phyloP scores from a whole-genome alignment of 2,113 vertebrate genomes.

The Prietella phreatophila region DNA sequence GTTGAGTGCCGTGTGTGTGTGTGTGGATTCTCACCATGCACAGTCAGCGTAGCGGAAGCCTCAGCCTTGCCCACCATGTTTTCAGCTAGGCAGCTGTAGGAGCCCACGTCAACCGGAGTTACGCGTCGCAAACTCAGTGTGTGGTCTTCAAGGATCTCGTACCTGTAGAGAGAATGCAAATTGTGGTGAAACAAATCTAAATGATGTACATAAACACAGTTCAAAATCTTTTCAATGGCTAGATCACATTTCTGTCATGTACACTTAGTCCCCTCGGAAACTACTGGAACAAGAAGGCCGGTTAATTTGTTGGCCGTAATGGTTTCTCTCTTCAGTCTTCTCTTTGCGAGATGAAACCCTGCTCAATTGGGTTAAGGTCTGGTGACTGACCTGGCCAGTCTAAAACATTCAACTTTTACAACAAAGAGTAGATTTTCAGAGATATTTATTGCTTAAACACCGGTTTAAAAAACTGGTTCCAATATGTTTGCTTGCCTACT shows the following conservation, averaged over 20 bases:
- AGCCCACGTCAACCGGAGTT: conserved; percentile 86
- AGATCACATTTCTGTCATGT: neutral
- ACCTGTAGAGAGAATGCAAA: conserved; percentile 66
- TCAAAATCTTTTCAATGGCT: neutral
- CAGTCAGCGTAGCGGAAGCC: conserved; percentile 90
- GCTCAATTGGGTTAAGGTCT: too few species aligned
- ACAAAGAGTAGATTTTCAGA: too few species aligned
- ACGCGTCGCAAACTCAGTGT: conserved; percentile 94
- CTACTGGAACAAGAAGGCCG: too few species aligned
- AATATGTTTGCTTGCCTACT: too few species aligned
- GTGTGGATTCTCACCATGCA: conserved; percentile 83
- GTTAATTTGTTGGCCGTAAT: too few species aligned
- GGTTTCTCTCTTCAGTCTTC: too few species aligned
- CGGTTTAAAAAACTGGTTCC: too few species aligned
- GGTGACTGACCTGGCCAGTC: too few species aligned
- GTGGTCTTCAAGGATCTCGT: conserved; percentile 95
- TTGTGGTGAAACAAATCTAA: neutral
- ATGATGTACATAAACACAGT: neutral
- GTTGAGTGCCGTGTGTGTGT: neutral
- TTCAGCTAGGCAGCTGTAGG: conserved; percentile 95
- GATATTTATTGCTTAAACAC: too few species aligned
- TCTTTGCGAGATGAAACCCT: too few species aligned
- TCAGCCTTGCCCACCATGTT: conserved; percentile 99
- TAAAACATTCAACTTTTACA: too few species aligned
- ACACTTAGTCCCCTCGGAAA: neutral